Base-by-base conservation (phyloP, 1,140 invertebrate genomes). In the Leucophenga varia region DNA sequence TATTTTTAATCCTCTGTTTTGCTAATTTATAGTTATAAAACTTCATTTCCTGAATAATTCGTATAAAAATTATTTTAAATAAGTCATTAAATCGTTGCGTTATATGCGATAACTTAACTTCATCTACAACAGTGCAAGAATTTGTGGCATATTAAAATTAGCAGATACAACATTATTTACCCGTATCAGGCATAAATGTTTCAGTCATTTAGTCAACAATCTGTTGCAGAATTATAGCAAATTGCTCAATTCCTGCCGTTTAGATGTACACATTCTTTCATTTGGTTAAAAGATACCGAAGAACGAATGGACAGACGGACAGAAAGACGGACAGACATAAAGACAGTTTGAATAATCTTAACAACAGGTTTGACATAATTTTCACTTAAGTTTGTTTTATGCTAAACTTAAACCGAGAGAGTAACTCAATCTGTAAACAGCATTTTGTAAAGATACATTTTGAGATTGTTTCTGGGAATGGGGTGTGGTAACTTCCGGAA, bases 361-460 rank as follows among this genome's bases (percentile, higher is more conserved):
- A 55, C 59, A 65, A 67, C 61, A 54, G 61, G 61, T 65, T 65
- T 63, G 63, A 65, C 63, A 65, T 65, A 65, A 65, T 65, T 63
- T 56, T 67, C 63, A 52, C 59, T 67, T 63, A 56, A 65, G 63
- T 65, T 65, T 67, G 63, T 65, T 65, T 65, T 65, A 49, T 28
- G 44, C 10, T 30, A 20, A 46, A 7, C 30, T 17, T 38, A 14
- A 38, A 10, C 30, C n/a, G n/a, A n/a, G n/a, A n/a, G 61, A 57
- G 61, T 60, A 64, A 64, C 61, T 64, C 57, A 64, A 64, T 60
- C 61, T n/a, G n/a, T n/a, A n/a, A n/a, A n/a, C n/a, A n/a, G 49
- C 19, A 45, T 46, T 52, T 48, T 49, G 18, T 39, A 25, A 18
- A 36, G 37, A 32, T 37, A 44, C 45, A 57, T 48, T 18, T 25